Evolutionary conservation across 2,888 invertebrate species (phyloP).

Genomic region (Caenorhabditis imperialis): DNA sequence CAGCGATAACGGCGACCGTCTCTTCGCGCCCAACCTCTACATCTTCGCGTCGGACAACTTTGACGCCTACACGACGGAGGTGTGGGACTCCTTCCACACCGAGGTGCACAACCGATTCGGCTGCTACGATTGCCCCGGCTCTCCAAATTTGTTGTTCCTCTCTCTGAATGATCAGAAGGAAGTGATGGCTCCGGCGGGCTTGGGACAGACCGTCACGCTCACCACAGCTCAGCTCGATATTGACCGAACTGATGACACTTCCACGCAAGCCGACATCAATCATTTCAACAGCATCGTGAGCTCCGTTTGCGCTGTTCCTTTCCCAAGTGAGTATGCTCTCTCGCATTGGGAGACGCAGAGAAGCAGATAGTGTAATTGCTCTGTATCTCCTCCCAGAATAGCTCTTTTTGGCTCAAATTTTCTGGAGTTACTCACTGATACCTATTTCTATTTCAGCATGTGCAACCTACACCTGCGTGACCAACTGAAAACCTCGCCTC

Average conservation of each 20-base stretch:
- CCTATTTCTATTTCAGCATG: conserved; percentile 30
- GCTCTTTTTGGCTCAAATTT: not conserved
- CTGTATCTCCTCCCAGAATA: too few species aligned
- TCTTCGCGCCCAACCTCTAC: conserved; percentile 53
- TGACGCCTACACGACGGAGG: conserved; percentile 14
- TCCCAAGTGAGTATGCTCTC: conserved; percentile 39
- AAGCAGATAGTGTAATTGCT: too few species aligned
- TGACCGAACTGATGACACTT: conserved; percentile 44
- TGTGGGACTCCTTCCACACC: conserved; percentile 35
- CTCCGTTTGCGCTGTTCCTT: conserved; percentile 15
- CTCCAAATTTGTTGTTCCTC: conserved; percentile 46
- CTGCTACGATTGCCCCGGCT: conserved; percentile 49
- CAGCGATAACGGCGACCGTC: conserved; percentile 40
- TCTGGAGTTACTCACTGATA: not conserved
- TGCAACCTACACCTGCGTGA: conserved; percentile 23
- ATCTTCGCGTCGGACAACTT: conserved; percentile 53
- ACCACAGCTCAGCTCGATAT: conserved; percentile 39
- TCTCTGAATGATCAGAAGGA: conserved; percentile 6
- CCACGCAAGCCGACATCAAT: conserved; percentile 38
- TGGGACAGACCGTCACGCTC: conserved; percentile 23
- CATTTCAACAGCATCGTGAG: conserved; percentile 47
- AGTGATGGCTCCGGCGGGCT: conserved; percentile 2
- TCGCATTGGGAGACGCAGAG: too few species aligned
- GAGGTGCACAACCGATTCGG: conserved; percentile 35
- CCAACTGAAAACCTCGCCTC: not conserved